Evolutionary conservation across 2,888 invertebrate species (phyloP), one percentile per base, ranked within the genome.

Genomic region (Drosophila niveifrons): DNA sequence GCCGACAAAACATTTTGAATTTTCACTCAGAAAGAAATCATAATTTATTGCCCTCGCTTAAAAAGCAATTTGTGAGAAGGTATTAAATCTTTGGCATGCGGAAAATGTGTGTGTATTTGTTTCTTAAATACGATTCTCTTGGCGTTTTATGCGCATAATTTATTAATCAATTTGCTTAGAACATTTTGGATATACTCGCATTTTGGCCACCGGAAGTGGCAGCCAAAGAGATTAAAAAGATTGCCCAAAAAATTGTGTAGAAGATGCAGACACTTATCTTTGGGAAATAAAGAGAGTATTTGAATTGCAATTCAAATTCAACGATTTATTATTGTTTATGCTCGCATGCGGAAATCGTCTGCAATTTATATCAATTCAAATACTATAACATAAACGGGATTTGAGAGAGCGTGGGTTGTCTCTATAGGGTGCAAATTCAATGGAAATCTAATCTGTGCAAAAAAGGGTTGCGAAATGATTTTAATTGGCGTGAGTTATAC

Each of bases 361-460:
- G 64, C 55, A 71, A 71, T 71, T 58, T 64, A 72, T 71, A 58
- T 71, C 50, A 58, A 64, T 72, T 71, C 39, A 41, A 71, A 63
- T 23, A 59, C 55, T 52, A 43, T 31, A 46, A 36, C 43, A 59
- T 36, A 48, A n/a, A n/a, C n/a, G n/a, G n/a, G n/a, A n/a, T n/a
- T n/a, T n/a, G n/a, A n/a, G 8, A 31, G 10, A 31, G 31, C 8
- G 31, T 10, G 8, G 10, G 31, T 31, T 31, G 10, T 7, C 8
- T 31, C 2, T 31, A 31, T 31, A 23, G 4, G 31, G 31, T 31
- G 31, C 31, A 31, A 31, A 31, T 31, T 31, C 31, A 31, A 31
- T 31, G 0, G 10, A 31, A 31, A 31, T 10, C 10, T 31, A 31
- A 31, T 31, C 31, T 31, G 31, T 10, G 31, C 23, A 23, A 4